A percentile compares a stretch with the other conserved stretches of the same genome.
phyloP scores from a whole-genome alignment of 2,113 vertebrate genomes.

The Sorex araneus region DNA sequence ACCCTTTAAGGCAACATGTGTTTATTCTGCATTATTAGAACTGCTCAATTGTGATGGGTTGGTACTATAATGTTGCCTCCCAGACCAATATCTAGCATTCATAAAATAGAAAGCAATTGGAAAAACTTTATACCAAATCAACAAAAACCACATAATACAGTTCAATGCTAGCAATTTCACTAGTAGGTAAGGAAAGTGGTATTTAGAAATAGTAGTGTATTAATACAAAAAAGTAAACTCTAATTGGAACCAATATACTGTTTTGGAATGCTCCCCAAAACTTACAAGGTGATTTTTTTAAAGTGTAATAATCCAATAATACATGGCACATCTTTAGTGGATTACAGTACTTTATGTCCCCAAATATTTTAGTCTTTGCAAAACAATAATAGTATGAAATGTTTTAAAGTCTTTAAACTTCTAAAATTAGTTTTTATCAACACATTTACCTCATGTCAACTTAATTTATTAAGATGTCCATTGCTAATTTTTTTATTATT shows the following conservation, averaged over 20 bases:
- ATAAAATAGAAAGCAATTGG: constrained; percentile 88
- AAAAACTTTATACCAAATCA: constrained; percentile 89
- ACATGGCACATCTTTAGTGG: constrained; percentile 91
- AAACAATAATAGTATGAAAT: constrained; percentile 93
- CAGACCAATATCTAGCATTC: constrained; percentile 90
- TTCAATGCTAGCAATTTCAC: constrained; percentile 89
- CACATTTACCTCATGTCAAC: constrained; percentile 92
- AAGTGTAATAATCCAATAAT: constrained; percentile 90
- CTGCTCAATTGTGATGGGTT: constrained; percentile 86
- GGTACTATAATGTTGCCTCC: constrained; percentile 90
- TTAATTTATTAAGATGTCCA: constrained; percentile 93
- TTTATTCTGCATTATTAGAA: constrained; percentile 91
- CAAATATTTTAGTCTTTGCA: constrained; percentile 90
- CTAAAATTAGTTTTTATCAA: constrained; percentile 93
- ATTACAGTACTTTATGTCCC: constrained; percentile 91
- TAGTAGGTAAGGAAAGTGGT: constrained; percentile 88
- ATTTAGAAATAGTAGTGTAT: constrained; percentile 89
- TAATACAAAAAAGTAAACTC: constrained; percentile 83
- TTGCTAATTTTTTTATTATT: constrained; percentile 90
- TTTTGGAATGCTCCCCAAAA: constrained; percentile 91
- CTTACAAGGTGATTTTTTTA: constrained; percentile 88
- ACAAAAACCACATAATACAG: constrained; percentile 88
- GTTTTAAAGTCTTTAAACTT: constrained; percentile 92
- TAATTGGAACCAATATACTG: constrained; percentile 89
- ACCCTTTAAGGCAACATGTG: constrained; percentile 93